Evolutionary conservation across 1,140 invertebrate genomes (phyloP).

Genomic region (Stegodyphus dumicola): DNA sequence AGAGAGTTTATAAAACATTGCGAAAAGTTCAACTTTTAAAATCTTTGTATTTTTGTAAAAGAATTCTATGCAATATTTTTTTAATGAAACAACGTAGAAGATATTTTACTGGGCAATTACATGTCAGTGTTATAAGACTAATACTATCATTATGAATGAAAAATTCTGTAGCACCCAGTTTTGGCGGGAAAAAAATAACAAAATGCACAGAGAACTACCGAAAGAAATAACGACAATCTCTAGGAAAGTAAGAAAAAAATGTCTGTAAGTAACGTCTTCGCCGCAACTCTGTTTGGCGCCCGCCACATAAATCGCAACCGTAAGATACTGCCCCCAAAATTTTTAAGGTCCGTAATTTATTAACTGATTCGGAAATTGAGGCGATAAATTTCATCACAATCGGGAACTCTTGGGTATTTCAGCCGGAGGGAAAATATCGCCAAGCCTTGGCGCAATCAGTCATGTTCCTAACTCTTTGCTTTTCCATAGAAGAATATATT

Average conservation of each 20-base stretch:
- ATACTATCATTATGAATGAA: constrained; percentile 13
- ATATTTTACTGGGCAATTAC: background rate
- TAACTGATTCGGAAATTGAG: constrained; percentile 35
- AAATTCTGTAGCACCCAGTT: background rate
- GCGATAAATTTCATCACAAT: constrained; percentile 15
- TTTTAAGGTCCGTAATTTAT: constrained; percentile 20
- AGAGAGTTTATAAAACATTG: too few relatives aligned
- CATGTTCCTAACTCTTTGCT: constrained; percentile 4
- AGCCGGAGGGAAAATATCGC: background rate
- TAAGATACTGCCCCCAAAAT: background rate
- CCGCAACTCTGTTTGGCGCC: background rate
- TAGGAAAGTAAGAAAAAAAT: background rate
- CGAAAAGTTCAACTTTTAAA: too few relatives aligned
- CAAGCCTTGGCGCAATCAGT: constrained; percentile 15
- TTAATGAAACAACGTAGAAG: too few relatives aligned
- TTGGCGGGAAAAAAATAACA: background rate
- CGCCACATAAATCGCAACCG: constrained; percentile 1
- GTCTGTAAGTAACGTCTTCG: background rate
- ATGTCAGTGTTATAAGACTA: constrained; percentile 1
- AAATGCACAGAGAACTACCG: too few relatives aligned
- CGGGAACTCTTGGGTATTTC: background rate
- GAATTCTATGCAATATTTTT: too few relatives aligned
- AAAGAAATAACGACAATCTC: too few relatives aligned
- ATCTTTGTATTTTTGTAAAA: too few relatives aligned
- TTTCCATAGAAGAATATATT: too few relatives aligned